A percentile compares a stretch with the other conserved stretches of the same genome.
These are phyloP conservation scores for Clarias gariepinus DNA, from an alignment of 2,113 vertebrate species.

Conservation along the genomic window DNA sequence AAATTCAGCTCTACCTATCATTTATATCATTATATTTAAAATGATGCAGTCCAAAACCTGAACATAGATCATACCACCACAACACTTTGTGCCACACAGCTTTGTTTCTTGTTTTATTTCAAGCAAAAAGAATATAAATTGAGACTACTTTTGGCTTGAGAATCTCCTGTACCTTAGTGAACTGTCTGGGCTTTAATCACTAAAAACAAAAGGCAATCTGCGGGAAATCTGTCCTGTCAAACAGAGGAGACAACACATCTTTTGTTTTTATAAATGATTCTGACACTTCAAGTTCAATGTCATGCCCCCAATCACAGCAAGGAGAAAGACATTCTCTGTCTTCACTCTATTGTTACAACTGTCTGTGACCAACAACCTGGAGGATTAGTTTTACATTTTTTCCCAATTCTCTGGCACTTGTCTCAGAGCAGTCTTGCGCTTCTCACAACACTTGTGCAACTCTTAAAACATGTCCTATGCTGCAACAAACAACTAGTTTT, in stretches of 20 bases:
- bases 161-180: conserved; percentile 1
- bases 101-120: not conserved
- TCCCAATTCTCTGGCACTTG: no score
- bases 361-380: not conserved
- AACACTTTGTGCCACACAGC: not conserved
- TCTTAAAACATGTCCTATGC: no score
- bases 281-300: conserved; percentile 19
- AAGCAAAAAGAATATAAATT: not conserved
- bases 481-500: no score
- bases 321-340: conserved; percentile 17
- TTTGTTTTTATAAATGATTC: conserved; percentile 12
- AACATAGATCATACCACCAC: not conserved
- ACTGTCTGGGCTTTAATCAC: not conserved
- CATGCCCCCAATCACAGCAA: conserved; percentile 16
- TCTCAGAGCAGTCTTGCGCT: no score
- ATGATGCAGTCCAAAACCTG: not conserved
- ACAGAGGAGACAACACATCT: not conserved
- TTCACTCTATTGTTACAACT: not conserved
- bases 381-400: not conserved
- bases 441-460: no score
- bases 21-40: not conserved
- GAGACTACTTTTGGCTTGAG: not conserved
- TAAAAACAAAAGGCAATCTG: conserved; percentile 33
- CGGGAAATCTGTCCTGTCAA: conserved; percentile 15
- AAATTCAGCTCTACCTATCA: not conserved